Base-by-base conservation (phyloP, 37 sponge, comb jelly and placozoan species). In the Ianthella basta region DNA sequence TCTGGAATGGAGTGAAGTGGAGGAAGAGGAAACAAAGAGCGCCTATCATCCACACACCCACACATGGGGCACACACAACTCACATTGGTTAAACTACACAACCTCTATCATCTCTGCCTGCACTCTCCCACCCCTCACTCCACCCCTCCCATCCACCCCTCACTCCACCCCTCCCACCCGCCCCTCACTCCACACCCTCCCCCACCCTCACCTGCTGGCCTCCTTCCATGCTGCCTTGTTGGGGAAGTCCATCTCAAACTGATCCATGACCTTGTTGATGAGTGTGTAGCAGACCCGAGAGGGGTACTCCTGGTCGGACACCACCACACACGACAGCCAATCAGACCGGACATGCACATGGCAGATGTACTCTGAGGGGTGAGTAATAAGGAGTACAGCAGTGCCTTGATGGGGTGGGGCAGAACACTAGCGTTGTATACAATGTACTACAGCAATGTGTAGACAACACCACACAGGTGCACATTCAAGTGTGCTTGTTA, bases 301-400 rank as follows among this genome's bases (percentile, higher is more conserved):
- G 5, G 97, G 97, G 67, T 98, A 98, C 66, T 98, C 99, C 82
- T 87, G 77, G 74, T 96, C 97, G 0, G 92, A 88, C 55, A 98
- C 94, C 37, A 94, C 72, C 65, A 96, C 97, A 87, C 94, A 92
- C 0, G 89, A 83, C 64, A 96, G 85, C 25, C 57, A 72, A 87
- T 98, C 99, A 59, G 99, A 96, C 21, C 97, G 60, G 0, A 95
- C 92, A 66, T 91, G 87, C 15, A 90, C 88, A 74, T 98, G 99
- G 83, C 99, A 98, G 53, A 80, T 83, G 83, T 98, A 98, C 66
- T 98, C 99, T 91, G 60, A 15, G 40, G 54, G 18, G 41, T 36
- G 15, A 21, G 15, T 18, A n/a, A 80, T 44, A 69, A n/a, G n/a
- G n/a, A n/a, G n/a, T n/a, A n/a, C n/a, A n/a, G n/a, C n/a, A n/a